Evolutionary conservation across 64 coral and sea anemone species (phyloP).

Genomic region (Acropora tenuis): DNA sequence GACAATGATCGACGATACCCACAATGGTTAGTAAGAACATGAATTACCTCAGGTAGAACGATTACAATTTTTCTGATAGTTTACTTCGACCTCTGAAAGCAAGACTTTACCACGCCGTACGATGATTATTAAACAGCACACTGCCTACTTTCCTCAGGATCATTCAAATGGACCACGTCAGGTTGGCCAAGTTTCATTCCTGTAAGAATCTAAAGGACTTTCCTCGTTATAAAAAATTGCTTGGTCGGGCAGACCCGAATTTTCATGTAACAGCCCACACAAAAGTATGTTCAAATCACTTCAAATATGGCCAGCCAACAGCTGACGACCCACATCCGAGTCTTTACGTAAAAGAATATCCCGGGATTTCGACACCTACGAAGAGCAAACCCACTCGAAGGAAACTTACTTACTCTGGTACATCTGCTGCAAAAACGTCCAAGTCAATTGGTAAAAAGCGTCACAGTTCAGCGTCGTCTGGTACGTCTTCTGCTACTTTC

Average conservation of each 20-base stretch:
- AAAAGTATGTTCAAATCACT: no score
- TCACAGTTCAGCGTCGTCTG: background rate
- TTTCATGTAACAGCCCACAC: no score
- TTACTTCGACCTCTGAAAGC: background rate
- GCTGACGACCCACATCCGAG: no score
- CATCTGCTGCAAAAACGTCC: conserved; percentile 1
- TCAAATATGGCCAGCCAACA: no score
- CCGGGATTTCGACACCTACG: no score
- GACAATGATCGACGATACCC: conserved; percentile 40
- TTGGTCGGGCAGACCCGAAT: no score
- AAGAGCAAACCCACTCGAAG: no score
- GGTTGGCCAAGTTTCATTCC: background rate
- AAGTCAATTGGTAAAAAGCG: background rate
- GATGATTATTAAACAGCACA: background rate
- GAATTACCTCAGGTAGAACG: background rate
- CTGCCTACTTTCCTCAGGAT: background rate
- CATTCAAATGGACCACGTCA: conserved; percentile 20
- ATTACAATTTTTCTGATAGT: background rate
- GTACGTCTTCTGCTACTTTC: conserved; percentile 1
- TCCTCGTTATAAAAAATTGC: conserved; percentile 24
- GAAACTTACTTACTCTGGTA: no score
- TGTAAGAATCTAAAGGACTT: conserved; percentile 6
- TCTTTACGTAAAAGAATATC: no score
- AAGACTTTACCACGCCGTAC: background rate
- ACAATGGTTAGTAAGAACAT: conserved; percentile 30